Percentiles rank a stretch among this genome's conserved stretches.
Conservation (phyloP, 2,888 invertebrate species). For the Chaetoderma sp. region DNA sequence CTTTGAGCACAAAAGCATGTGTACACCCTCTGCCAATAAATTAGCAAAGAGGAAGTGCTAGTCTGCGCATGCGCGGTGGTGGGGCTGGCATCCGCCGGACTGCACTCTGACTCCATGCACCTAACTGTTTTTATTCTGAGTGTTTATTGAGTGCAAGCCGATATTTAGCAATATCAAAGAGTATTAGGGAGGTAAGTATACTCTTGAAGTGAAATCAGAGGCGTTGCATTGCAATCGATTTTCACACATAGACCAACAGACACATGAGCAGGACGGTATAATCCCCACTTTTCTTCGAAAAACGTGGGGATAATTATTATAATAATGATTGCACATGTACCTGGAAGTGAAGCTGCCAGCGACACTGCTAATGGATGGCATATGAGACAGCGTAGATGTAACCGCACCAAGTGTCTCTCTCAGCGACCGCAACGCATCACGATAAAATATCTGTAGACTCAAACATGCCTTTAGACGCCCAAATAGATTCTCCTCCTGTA, state of each 20-base stretch:
- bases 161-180: too few species aligned
- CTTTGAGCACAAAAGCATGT: too few species aligned
- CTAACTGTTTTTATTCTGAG: too few species aligned
- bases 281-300: too few species aligned
- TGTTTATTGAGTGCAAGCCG: too few species aligned
- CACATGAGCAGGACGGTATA: not conserved
- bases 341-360: slow-evolving; percentile 43
- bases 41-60: too few species aligned
- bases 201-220: not conserved
- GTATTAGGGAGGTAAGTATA: too few species aligned
- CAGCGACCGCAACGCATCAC: slow-evolving; percentile 59
- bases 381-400: slow-evolving; percentile 60
- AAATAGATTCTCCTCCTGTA: slow-evolving; percentile 56
- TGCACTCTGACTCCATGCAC: too few species aligned
- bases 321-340: slow-evolving; percentile 18
- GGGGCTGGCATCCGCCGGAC: too few species aligned
- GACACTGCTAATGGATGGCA: slow-evolving; percentile 64
- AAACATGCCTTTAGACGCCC: slow-evolving; percentile 60
- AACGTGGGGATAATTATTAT: too few species aligned
- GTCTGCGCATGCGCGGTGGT: too few species aligned
- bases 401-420: slow-evolving; percentile 58
- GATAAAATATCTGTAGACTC: slow-evolving; percentile 58
- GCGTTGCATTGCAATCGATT: not conserved
- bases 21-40: too few species aligned
- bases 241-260: not conserved